phyloP scores from a whole-genome alignment of 53 echinoderm and acorn worm genomes.

The Mesocentrotus franciscanus region DNA sequence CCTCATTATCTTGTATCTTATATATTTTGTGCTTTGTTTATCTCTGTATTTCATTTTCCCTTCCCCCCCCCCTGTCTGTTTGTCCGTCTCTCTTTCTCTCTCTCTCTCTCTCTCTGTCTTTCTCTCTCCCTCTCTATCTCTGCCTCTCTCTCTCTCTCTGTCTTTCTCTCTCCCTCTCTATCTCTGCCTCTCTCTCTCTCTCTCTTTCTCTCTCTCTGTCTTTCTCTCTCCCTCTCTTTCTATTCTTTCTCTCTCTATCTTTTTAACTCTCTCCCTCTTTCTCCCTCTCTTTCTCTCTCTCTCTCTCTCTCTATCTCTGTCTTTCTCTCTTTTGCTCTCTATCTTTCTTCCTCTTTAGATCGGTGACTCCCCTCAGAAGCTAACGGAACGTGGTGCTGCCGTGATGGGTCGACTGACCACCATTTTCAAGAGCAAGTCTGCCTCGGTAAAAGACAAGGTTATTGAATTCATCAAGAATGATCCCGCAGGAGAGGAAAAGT shows the following conservation, averaged over 20 bases:
- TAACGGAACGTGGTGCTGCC: constrained; percentile 93
- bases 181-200: not conserved
- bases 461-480: constrained; percentile 98
- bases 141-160: not conserved
- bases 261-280: not conserved
- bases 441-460: constrained; percentile 82
- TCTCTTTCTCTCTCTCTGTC: not conserved
- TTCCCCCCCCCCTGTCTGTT: not conserved
- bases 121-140: not conserved
- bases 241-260: not conserved
- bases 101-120: constrained; percentile 47
- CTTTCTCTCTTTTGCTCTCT: not conserved
- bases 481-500: constrained; percentile 85
- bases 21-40: not conserved
- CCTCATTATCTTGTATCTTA: too few species aligned
- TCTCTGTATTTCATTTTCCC: not conserved
- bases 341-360: constrained; percentile 65
- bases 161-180: not conserved
- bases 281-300: not conserved
- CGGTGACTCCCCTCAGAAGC: constrained; percentile 92
- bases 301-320: constrained; percentile 31
- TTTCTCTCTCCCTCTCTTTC: constrained; percentile 26
- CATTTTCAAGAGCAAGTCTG: constrained; percentile 84
- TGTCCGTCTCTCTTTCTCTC: constrained; percentile 40
- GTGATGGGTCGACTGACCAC: constrained; percentile 89